Conservation (phyloP, 1,140 invertebrate species). For the Plutomurus gul region DNA sequence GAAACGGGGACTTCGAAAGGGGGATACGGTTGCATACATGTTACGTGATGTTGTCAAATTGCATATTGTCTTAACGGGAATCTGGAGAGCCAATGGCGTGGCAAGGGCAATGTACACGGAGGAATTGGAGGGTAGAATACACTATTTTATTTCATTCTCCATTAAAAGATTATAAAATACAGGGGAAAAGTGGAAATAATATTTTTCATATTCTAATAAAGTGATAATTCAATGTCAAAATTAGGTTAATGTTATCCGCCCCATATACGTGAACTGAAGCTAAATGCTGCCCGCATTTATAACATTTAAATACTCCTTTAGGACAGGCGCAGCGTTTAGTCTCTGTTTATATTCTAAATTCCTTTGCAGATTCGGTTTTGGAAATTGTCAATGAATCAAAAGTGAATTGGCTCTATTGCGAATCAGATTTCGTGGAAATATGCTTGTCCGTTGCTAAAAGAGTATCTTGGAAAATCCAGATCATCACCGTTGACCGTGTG, state of each 20-base stretch:
- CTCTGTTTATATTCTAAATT: too few species aligned
- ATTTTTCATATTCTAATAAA: too few species aligned
- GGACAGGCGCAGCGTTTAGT: too few species aligned
- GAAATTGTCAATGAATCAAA: not conserved
- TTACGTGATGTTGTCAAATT: slow-evolving; percentile 3
- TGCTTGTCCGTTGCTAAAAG: not conserved
- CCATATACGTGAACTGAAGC: too few species aligned
- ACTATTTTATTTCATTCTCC: not conserved
- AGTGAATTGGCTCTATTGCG: slow-evolving; percentile 39
- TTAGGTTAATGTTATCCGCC: not conserved
- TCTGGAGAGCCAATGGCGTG: slow-evolving; percentile 48
- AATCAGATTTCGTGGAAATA: not conserved
- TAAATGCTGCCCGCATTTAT: too few species aligned
- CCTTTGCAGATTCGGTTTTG: not conserved
- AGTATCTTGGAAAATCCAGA: slow-evolving; percentile 35
- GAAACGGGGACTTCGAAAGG: slow-evolving; percentile 43
- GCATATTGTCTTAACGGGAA: slow-evolving; percentile 33
- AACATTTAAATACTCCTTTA: too few species aligned
- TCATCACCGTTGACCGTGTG: not conserved
- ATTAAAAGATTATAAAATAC: too few species aligned
- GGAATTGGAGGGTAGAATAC: slow-evolving; percentile 37
- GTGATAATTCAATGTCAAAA: too few species aligned
- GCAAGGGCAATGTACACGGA: slow-evolving; percentile 38
- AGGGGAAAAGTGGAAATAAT: too few species aligned
- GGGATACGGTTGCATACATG: slow-evolving; percentile 43